Base-by-base conservation (phyloP, 2,113 vertebrate species). In the Chitala chitala region DNA sequence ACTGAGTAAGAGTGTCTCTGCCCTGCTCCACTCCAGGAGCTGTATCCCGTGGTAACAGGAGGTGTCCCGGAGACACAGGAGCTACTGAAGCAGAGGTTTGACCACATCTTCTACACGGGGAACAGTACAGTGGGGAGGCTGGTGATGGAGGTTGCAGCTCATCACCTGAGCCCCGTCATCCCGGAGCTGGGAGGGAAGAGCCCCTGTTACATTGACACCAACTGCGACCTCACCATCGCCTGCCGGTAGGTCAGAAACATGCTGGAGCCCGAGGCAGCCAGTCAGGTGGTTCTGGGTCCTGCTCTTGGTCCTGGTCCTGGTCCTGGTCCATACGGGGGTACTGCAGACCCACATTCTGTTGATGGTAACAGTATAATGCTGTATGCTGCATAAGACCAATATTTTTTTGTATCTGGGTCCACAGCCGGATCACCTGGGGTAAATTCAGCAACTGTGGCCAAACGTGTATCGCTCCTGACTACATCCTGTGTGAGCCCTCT, bases 141-240 rank as follows among this genome's bases (percentile, higher is more conserved):
- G 0, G 85, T 98, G 50, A 96, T 99, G 96, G 87, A 86, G 29
- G 96, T 94, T 0, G 96, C 96, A 0, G 88, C 95, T 75, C 92
- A 93, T 77, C 81, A 95, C 82, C 88, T 98, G 79, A 98, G 95
- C 0, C 97, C 96, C 0, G 89, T 96, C 77, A 98, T 93, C 0
- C 90, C 98, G 87, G 97, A 96, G 87, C 88, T 99, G 56, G 97
- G 96, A 0, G 95, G 96, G 20, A 98, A 98, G 81, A 98, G 89
- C 77, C 96, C 96, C 50, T 99, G 96, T 82, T 98, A 95, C 76
- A 91, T 99, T 0, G 94, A 98, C 86, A 94, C 87, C 65, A 86
- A 92, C 84, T 96, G 95, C 8, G 91, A 98, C 75, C 77, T 98
- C 53, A 82, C 82, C 0, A 40, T 93, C 0, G 92, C 94, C 75